These are phyloP conservation scores for Centropyge bicolor DNA, from an alignment of 2,797 vertebrate species.

Conservation along the genomic window DNA sequence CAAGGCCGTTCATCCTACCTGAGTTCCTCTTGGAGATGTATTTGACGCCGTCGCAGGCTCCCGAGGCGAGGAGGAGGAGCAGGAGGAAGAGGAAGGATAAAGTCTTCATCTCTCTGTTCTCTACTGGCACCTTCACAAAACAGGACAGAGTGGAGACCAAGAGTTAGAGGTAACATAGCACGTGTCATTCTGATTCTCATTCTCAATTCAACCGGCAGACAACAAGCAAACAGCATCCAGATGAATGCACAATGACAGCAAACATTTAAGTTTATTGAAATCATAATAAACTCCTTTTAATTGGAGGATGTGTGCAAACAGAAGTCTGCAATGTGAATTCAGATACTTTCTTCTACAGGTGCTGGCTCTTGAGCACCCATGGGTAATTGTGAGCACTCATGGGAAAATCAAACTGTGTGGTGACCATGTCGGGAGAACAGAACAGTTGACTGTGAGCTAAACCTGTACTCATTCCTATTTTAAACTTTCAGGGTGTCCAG, in stretches of 20 bases:
- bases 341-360: not conserved
- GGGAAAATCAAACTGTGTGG: not conserved
- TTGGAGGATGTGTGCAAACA: not conserved
- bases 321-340: not conserved
- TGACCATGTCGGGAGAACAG: not conserved
- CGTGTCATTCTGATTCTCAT: not conserved
- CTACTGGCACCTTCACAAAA: conserved; percentile 58
- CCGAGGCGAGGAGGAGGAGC: conserved; percentile 87
- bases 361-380: not conserved
- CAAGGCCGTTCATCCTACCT: conserved; percentile 85
- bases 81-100: conserved; percentile 86
- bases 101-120: conserved; percentile 90
- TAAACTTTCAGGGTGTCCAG: not conserved
- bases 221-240: not conserved
- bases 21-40: conserved; percentile 97
- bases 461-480: not conserved
- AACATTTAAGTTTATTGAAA: not conserved
- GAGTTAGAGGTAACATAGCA: not conserved
- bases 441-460: not conserved
- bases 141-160: conserved; percentile 15
- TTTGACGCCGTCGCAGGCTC: conserved; percentile 91
- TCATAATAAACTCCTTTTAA: not conserved
- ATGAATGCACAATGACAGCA: not conserved
- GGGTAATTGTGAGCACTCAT: not conserved
- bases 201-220: not conserved